Conservation (phyloP, 2,113 vertebrate species). For the Laticauda laticaudata region DNA sequence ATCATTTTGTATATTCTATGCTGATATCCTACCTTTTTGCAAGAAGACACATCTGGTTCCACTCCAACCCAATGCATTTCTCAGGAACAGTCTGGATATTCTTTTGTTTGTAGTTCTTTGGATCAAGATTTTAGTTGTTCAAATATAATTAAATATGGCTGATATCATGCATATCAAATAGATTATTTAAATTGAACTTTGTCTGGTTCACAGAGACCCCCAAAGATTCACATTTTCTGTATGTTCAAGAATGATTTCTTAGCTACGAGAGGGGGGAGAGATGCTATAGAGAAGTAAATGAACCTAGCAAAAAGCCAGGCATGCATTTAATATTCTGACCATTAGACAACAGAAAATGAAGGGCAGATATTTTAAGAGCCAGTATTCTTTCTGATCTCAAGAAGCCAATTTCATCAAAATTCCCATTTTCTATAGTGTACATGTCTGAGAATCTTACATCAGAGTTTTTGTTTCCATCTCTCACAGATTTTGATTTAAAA, state of each 20-base stretch:
- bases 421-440: neutral
- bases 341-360: neutral
- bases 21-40: neutral
- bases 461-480: neutral
- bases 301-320: neutral
- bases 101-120: neutral
- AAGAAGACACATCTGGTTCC: neutral
- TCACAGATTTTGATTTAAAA: neutral
- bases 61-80: neutral
- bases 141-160: neutral
- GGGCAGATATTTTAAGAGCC: neutral
- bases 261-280: neutral
- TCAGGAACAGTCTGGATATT: neutral
- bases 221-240: neutral
- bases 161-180: neutral
- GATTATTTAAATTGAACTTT: neutral
- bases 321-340: neutral
- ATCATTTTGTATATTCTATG: neutral
- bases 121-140: neutral
- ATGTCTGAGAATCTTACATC: neutral
- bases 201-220: neutral
- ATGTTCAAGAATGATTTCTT: neutral
- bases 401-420: neutral
- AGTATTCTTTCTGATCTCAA: neutral
- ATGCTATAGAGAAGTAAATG: neutral